These are phyloP conservation scores for Caenorhabditis tropicalis DNA, from an alignment of 1,140 invertebrate genomes.

Conservation along the genomic window DNA sequence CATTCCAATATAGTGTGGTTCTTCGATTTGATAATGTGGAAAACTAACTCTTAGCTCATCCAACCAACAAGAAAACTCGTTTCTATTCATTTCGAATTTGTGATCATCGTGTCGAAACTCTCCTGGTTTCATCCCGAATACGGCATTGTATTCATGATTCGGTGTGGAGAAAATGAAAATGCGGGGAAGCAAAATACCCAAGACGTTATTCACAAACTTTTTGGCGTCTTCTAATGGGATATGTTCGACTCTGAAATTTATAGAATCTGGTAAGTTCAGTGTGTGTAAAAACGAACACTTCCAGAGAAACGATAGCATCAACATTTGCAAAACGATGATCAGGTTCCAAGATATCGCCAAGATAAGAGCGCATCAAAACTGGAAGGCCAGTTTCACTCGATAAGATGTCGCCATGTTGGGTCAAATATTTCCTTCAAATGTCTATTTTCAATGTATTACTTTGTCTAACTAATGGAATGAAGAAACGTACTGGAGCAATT, in stretches of 20 bases:
- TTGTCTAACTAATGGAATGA: background rate
- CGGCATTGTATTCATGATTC: constrained; percentile 52
- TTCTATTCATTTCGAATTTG: constrained; percentile 51
- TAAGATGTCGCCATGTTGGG: background rate
- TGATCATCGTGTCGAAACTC: constrained; percentile 54
- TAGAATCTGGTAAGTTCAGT: background rate
- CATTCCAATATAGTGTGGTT: constrained; percentile 21
- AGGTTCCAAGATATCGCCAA: constrained; percentile 43
- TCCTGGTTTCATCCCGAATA: constrained; percentile 40
- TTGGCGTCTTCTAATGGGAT: constrained; percentile 43
- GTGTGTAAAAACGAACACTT: constrained; percentile 36
- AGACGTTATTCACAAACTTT: constrained; percentile 20
- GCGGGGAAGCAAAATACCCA: constrained; percentile 14
- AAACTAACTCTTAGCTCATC: background rate
- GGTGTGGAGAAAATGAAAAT: constrained; percentile 54
- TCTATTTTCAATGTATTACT: constrained; percentile 1
- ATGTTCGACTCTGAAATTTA: constrained; percentile 51
- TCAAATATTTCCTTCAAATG: constrained; percentile 36
- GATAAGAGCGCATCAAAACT: constrained; percentile 10
- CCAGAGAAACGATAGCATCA: constrained; percentile 44
- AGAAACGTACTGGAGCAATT: constrained; percentile 12
- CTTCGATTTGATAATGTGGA: background rate
- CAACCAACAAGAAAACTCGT: constrained; percentile 47
- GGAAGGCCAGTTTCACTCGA: background rate
- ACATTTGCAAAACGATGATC: constrained; percentile 24